Conservation (phyloP, 2,888 invertebrate species). For the Helicoverpa assulta region DNA sequence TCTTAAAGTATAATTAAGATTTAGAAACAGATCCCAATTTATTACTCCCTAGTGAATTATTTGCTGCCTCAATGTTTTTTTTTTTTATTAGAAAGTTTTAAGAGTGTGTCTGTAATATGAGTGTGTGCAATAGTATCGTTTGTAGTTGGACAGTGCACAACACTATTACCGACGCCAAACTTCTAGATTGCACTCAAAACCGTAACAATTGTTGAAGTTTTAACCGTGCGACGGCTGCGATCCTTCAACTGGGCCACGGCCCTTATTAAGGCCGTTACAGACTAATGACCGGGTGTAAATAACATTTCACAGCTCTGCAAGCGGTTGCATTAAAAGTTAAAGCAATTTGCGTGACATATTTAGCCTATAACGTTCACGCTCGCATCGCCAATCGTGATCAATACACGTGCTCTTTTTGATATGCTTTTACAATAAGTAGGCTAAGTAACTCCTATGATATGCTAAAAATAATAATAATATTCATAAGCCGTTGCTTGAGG, state of each 20-base stretch:
- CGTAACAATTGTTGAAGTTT: constrained; percentile 31
- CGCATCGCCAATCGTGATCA: too few species aligned
- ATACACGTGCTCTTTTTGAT: too few species aligned
- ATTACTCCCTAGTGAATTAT: background rate
- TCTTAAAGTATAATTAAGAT: background rate
- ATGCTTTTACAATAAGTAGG: too few species aligned
- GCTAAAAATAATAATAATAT: too few species aligned
- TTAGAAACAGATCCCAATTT: background rate
- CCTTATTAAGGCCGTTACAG: background rate
- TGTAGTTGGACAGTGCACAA: background rate
- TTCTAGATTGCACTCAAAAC: constrained; percentile 19
- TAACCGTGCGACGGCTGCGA: background rate
- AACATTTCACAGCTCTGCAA: too few species aligned
- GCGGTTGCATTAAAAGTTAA: too few species aligned
- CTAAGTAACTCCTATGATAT: too few species aligned
- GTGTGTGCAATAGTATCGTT: background rate
- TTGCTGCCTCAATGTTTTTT: background rate
- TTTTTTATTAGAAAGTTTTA: background rate
- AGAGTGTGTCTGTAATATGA: background rate
- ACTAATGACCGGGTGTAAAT: background rate
- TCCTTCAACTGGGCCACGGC: background rate
- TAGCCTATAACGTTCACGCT: too few species aligned
- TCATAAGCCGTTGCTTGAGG: too few species aligned
- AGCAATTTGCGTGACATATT: too few species aligned
- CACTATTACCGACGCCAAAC: constrained; percentile 24